Evolutionary conservation across 1,140 invertebrate species (phyloP).

Genomic region (Drosophila erecta): DNA sequence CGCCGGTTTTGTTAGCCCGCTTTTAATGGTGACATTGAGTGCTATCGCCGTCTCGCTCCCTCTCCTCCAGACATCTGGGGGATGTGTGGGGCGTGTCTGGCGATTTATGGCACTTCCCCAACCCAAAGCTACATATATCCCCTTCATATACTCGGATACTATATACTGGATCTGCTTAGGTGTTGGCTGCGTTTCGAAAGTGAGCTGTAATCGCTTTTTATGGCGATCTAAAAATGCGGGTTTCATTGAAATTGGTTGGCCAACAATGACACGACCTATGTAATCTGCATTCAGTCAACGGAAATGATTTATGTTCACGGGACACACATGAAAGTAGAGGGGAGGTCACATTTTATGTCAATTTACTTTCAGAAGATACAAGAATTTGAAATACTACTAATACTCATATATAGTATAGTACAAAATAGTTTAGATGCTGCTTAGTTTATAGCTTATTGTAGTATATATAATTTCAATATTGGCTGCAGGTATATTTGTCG

Average conservation of each 20-base stretch:
- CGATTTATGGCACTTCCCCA: constrained; percentile 46
- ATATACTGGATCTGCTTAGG: constrained; percentile 4
- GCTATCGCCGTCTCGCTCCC: constrained; percentile 17
- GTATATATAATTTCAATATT: too few species aligned
- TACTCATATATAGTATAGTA: too few species aligned
- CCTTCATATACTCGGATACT: constrained; percentile 1
- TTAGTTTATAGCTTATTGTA: too few species aligned
- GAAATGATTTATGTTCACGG: constrained; percentile 31
- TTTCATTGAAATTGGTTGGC: constrained; percentile 10
- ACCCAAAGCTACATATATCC: background rate
- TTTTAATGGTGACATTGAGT: constrained; percentile 71
- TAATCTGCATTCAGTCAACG: constrained; percentile 34
- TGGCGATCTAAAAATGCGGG: constrained; percentile 1
- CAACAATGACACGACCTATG: constrained; percentile 24
- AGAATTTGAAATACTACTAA: too few species aligned
- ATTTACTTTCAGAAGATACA: background rate
- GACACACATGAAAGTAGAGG: background rate
- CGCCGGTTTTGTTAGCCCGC: constrained; percentile 37
- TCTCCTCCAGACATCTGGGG: constrained; percentile 1
- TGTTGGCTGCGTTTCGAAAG: constrained; percentile 45
- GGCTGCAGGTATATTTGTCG: background rate
- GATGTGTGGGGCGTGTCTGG: constrained; percentile 36
- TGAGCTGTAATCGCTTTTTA: constrained; percentile 40
- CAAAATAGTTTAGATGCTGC: too few species aligned
- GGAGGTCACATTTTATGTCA: constrained; percentile 4